Evolutionary conservation across 2,797 vertebrate species (phyloP).

Genomic region (Taeniopygia guttata): DNA sequence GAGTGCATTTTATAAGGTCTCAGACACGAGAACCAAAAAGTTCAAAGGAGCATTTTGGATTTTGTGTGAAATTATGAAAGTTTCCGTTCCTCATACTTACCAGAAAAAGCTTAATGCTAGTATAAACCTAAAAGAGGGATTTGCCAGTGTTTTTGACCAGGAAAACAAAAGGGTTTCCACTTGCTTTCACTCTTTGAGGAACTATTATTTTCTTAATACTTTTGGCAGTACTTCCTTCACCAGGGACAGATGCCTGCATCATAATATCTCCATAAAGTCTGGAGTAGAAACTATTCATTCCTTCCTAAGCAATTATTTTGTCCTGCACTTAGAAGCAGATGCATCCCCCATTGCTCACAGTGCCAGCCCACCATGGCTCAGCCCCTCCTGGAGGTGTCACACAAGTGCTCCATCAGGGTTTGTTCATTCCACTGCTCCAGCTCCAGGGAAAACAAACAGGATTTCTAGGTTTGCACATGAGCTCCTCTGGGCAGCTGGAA

Average conservation of each 20-base stretch:
- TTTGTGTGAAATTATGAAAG: neutral
- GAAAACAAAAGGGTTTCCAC: neutral
- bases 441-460: neutral
- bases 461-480: neutral
- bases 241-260: neutral
- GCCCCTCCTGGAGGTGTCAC: neutral
- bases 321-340: neutral
- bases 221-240: neutral
- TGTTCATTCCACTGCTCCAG: accelerated
- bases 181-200: neutral
- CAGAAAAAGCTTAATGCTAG: neutral
- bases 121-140: neutral
- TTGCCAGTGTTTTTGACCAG: neutral
- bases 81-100: neutral
- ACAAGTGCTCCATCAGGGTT: neutral
- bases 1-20: neutral
- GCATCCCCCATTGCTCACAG: neutral
- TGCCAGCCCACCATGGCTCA: neutral
- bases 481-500: neutral
- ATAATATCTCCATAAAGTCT: neutral
- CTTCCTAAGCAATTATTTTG: neutral
- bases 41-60: neutral
- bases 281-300: neutral
- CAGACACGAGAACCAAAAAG: neutral
- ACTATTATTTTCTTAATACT: neutral